Base-by-base conservation (phyloP, 2,888 invertebrate genomes). In the Cylloceria caligata region DNA sequence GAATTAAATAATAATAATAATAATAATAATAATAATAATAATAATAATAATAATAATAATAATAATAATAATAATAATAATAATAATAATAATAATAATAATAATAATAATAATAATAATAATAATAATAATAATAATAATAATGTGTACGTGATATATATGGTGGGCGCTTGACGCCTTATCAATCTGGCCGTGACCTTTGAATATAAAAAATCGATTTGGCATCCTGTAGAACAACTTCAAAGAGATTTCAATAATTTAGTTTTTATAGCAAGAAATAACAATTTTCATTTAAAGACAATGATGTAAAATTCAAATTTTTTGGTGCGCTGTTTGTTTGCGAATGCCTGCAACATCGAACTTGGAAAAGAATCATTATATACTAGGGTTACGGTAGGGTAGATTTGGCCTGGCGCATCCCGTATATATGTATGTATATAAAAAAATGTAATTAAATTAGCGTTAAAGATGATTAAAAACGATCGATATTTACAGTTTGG, bases 401-500 rank as follows among this genome's bases (percentile, higher is more conserved):
- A 6, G 7, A n/a, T 34, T 57, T 30, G 16, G n/a, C 57, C 16
- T 16, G 34, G 11, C 30, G n/a, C 27, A 11, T 9, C n/a, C 34
- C 27, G 34, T n/a, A 34, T 45, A 72, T 19, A 57, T 42, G 42
- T 16, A 45, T 9, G 16, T 13, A 39, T 39, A 19, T 16, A 55
- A 55, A 55, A 62, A 60, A 76, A 71, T 77, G n/a, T n/a, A n/a
- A n/a, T n/a, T 34, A 77, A 71, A 68, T 71, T 64, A 64, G 13
- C 36, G 62, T 24, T 21, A 64, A 55, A 19, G 49, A 60, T 71
- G 30, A 79, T 69, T 52, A 57, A 77, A 36, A 42, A 64, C 47
- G 55, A 60, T 64, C 49, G 39, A 39, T 82, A 82, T 82, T 75
- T 85, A 84, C 85, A 85, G 84, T 85, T 84, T 84, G 74, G 83